Evolutionary conservation across 2,797 vertebrate species (phyloP).

Genomic region (Pseudocheirus occidentalis): DNA sequence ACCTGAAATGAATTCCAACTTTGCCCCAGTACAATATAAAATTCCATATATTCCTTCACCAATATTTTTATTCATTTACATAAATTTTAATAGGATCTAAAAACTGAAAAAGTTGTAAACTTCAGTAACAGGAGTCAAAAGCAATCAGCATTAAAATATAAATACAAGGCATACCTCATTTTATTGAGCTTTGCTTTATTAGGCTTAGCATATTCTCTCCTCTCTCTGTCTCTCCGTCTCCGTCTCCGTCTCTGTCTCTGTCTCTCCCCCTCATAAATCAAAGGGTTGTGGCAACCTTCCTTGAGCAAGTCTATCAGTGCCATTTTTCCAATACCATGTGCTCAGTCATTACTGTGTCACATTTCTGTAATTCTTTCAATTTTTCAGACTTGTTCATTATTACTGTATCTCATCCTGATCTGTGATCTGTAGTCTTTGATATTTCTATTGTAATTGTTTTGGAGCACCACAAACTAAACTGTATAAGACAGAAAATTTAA

Average conservation of each 20-base stretch:
- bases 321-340: neutral
- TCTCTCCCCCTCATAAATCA: too few species aligned
- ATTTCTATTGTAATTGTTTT: neutral
- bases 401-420: neutral
- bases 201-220: neutral
- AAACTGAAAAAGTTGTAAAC: constrained; percentile 78
- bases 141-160: constrained; percentile 79
- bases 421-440: neutral
- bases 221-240: too few species aligned
- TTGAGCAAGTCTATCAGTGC: too few species aligned
- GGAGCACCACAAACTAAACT: neutral
- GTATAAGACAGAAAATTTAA: neutral
- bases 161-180: constrained; percentile 48
- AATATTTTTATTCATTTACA: constrained; percentile 84
- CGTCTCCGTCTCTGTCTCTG: too few species aligned
- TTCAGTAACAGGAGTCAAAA: constrained; percentile 70
- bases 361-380: neutral
- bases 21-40: constrained; percentile 64
- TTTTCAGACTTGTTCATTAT: neutral
- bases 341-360: too few species aligned
- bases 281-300: too few species aligned
- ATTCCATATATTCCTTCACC: constrained; percentile 73
- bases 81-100: constrained; percentile 82
- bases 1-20: constrained; percentile 80
- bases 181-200: neutral